These are phyloP conservation scores for Brachypodius melanocephalos DNA, from an alignment of 2,113 vertebrate species.

Conservation along the genomic window DNA sequence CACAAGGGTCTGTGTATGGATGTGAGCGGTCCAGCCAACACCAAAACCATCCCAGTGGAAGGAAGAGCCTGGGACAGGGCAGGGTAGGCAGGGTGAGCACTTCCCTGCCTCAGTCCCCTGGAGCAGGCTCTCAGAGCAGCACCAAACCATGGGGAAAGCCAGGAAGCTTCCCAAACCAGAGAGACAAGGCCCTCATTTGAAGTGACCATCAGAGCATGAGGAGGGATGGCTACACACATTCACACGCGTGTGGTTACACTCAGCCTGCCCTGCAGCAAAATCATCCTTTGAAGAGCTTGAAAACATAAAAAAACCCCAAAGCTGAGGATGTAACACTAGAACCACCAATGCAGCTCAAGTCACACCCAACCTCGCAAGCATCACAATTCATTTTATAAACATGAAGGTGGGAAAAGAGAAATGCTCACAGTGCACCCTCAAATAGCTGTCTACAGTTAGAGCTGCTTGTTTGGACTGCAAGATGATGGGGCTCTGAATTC, in stretches of 20 bases:
- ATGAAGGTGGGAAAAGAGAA: not conserved
- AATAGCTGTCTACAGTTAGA: not conserved
- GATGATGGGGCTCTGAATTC: not conserved
- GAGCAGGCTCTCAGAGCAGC: not conserved
- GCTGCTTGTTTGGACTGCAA: not conserved
- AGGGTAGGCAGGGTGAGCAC: not conserved
- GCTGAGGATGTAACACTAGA: not conserved
- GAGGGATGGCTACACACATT: not conserved
- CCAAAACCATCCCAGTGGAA: not conserved
- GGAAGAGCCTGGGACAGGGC: not conserved
- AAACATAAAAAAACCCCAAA: not conserved
- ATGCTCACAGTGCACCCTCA: not conserved
- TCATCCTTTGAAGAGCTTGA: not conserved
- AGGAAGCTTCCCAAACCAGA: not conserved
- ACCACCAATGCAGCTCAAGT: not conserved
- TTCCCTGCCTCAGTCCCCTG: not conserved
- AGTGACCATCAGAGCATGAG: rapidly evolving
- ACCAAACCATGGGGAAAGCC: not conserved
- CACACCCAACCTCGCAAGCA: not conserved
- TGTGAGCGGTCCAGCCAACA: rapidly evolving
- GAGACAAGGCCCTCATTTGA: rapidly evolving
- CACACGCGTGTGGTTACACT: rapidly evolving
- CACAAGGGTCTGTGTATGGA: rapidly evolving
- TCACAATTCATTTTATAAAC: not conserved
- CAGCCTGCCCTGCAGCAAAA: not conserved